These are phyloP conservation scores for rabbit (Oryctolagus cuniculus) DNA, from an alignment of 2,113 vertebrate species.

Conservation along the genomic window DNA sequence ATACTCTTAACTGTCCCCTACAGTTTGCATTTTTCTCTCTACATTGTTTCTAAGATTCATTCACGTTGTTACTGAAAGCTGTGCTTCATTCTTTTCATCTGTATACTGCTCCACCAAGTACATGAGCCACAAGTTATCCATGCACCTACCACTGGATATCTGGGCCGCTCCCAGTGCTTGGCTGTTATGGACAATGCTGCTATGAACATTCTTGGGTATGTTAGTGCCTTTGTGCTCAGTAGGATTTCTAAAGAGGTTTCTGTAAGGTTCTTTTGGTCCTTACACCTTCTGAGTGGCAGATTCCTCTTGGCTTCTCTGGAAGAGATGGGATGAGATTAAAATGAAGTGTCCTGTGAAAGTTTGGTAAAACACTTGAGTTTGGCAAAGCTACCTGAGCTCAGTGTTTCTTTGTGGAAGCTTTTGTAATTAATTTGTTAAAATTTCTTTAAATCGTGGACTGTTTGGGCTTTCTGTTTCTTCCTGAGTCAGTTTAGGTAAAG, in stretches of 20 bases:
- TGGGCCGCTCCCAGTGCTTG: conserved; percentile 31
- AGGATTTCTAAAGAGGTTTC: conserved; percentile 60
- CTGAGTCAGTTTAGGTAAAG: conserved; percentile 23
- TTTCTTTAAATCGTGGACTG: conserved; percentile 57
- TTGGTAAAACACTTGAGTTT: conserved; percentile 55
- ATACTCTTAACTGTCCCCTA: background rate
- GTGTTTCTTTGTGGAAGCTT: conserved; percentile 54
- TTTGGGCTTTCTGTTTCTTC: conserved; percentile 47
- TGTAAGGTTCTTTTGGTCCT: conserved; percentile 51
- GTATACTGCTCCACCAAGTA: background rate
- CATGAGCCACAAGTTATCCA: conserved; percentile 28
- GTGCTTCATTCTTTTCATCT: background rate
- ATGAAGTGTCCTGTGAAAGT: conserved; percentile 44
- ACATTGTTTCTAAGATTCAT: conserved; percentile 41
- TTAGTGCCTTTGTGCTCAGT: conserved; percentile 72
- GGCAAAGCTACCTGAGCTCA: conserved; percentile 30
- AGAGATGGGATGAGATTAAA: conserved; percentile 54
- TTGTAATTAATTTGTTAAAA: background rate
- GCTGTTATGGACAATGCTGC: conserved; percentile 62
- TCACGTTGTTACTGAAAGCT: conserved; percentile 1
- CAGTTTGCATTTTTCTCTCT: conserved; percentile 53
- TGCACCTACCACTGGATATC: background rate
- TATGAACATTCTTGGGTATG: conserved; percentile 60
- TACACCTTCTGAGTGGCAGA: background rate
- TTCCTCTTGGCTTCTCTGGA: conserved; percentile 32